These are phyloP conservation scores for Boloria selene DNA, from an alignment of 2,888 invertebrate species.

Conservation along the genomic window DNA sequence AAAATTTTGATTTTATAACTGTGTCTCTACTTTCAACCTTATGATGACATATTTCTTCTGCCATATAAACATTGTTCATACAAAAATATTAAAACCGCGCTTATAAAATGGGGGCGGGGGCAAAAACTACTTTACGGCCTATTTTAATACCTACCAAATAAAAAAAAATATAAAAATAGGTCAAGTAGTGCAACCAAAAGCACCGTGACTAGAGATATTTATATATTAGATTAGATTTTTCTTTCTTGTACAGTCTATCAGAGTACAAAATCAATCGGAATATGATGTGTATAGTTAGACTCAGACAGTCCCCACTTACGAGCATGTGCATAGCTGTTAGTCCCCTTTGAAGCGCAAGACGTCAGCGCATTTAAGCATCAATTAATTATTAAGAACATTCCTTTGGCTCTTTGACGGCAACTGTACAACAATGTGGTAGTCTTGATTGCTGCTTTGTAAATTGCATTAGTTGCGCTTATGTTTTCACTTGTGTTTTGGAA, in stretches of 20 bases:
- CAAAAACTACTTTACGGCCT: too few relatives aligned
- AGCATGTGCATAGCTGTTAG: slow-evolving; percentile 71
- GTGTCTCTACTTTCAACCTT: too few relatives aligned
- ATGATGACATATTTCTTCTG: too few relatives aligned
- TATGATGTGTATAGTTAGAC: slow-evolving; percentile 40
- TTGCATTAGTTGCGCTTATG: slow-evolving; percentile 67
- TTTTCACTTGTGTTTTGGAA: slow-evolving; percentile 35
- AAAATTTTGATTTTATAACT: slow-evolving; percentile 4
- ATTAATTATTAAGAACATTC: slow-evolving; percentile 80
- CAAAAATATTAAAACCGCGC: too few relatives aligned
- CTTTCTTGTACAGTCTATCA: background rate
- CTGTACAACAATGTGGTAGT: slow-evolving; percentile 77
- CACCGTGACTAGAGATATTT: too few relatives aligned
- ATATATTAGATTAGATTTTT: too few relatives aligned
- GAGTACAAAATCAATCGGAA: slow-evolving; percentile 32
- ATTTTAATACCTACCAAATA: too few relatives aligned
- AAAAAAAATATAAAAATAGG: too few relatives aligned
- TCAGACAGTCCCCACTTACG: slow-evolving; percentile 52
- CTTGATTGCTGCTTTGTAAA: slow-evolving; percentile 78
- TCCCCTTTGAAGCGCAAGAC: slow-evolving; percentile 69
- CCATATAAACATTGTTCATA: too few relatives aligned
- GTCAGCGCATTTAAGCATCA: slow-evolving; percentile 79
- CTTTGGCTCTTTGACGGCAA: slow-evolving; percentile 77
- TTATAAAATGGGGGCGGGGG: too few relatives aligned
- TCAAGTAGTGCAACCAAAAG: too few relatives aligned